Evolutionary conservation across 1,140 invertebrate species (phyloP).

Genomic region (Catajapyx aquilonaris): DNA sequence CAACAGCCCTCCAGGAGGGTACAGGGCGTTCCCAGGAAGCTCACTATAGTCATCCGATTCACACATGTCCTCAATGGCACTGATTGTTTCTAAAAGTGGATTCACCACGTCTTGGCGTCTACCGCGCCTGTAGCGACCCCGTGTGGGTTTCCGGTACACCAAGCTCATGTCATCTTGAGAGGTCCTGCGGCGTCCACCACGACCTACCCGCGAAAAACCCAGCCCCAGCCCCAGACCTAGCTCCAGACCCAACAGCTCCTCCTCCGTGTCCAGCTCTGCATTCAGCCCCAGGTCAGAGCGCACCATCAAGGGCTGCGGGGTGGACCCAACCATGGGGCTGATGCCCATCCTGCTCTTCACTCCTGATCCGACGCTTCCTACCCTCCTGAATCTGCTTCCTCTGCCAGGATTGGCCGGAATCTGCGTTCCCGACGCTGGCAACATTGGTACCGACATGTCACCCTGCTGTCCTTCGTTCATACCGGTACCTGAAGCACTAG

Average conservation of each 20-base stretch:
- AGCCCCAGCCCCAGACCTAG: too few species aligned
- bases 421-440: too few species aligned
- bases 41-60: constrained; percentile 16
- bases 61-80: constrained; percentile 15
- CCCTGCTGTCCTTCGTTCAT: too few species aligned
- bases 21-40: constrained; percentile 8
- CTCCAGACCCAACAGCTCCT: not conserved
- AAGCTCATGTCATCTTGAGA: constrained; percentile 10
- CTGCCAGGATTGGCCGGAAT: too few species aligned
- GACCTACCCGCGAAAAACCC: not conserved
- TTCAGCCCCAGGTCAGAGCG: not conserved
- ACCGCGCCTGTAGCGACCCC: constrained; percentile 8
- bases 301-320: too few species aligned
- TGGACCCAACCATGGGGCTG: too few species aligned
- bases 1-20: constrained; percentile 2
- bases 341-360: too few species aligned
- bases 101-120: constrained; percentile 13
- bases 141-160: constrained; percentile 5
- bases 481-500: not conserved
- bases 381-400: too few species aligned
- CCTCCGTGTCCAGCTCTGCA: not conserved
- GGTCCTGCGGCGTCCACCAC: not conserved
- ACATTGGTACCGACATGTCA: too few species aligned
- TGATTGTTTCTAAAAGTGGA: constrained; percentile 20
- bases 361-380: too few species aligned